phyloP scores from a whole-genome alignment of 2,888 invertebrate species.

The Agrochola lychnidis region DNA sequence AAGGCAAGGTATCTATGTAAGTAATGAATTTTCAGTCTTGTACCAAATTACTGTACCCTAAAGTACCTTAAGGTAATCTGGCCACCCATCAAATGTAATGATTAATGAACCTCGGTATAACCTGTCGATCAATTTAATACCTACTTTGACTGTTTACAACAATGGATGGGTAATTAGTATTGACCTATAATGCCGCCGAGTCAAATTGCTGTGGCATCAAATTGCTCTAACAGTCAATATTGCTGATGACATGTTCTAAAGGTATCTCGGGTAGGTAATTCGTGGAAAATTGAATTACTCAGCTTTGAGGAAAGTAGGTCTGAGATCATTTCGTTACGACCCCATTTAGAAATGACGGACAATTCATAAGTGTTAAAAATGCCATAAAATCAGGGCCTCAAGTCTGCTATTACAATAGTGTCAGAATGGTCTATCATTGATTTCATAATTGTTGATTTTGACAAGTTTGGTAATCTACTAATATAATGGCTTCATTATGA shows the following conservation, averaged over 20 bases:
- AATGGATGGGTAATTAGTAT: constrained; percentile 24
- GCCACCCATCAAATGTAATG: constrained; percentile 2
- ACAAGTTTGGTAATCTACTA: too few species aligned
- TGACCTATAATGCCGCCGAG: constrained; percentile 24
- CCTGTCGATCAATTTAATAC: not conserved
- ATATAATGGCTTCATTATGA: too few species aligned
- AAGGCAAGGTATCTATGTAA: not conserved
- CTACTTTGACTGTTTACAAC: constrained; percentile 9
- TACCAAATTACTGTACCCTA: not conserved
- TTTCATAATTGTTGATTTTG: too few species aligned
- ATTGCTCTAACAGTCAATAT: constrained; percentile 24
- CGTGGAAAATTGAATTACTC: constrained; percentile 37
- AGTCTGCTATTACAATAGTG: too few species aligned
- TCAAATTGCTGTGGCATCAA: constrained; percentile 25
- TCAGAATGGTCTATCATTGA: too few species aligned
- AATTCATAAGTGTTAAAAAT: not conserved
- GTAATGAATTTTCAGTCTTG: not conserved
- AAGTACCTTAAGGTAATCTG: not conserved
- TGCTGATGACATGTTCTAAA: constrained; percentile 25
- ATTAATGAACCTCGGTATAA: constrained; percentile 15
- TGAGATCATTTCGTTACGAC: not conserved
- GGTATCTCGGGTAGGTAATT: constrained; percentile 15
- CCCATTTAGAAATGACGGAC: not conserved
- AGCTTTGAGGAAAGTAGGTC: constrained; percentile 1
- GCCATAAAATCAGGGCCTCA: not conserved